Evolutionary conservation across 2,113 vertebrate species (phyloP).

Genomic region (Sprattus sprattus): DNA sequence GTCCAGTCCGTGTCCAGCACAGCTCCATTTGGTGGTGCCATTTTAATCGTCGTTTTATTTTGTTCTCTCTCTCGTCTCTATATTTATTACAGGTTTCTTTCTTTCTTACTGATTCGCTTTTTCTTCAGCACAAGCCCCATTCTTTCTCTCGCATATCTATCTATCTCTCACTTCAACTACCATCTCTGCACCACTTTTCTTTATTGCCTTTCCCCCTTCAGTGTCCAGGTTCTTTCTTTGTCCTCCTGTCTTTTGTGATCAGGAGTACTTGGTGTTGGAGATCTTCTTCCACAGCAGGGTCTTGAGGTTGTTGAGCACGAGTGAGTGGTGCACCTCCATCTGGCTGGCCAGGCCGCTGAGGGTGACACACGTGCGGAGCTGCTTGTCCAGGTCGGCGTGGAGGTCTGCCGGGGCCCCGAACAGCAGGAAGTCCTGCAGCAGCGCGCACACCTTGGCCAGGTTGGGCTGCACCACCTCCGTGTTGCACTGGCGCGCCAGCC

Average conservation of each 20-base stretch:
- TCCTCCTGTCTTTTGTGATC: not conserved
- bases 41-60: not conserved
- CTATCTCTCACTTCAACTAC: not conserved
- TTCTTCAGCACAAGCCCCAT: not conserved
- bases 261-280: conserved; percentile 93
- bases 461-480: conserved; percentile 90
- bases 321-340: conserved; percentile 94
- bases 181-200: not conserved
- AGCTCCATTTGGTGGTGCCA: not conserved
- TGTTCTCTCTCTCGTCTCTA: not conserved
- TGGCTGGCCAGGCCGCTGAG: conserved; percentile 92
- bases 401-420: conserved; percentile 80
- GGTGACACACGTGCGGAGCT: conserved; percentile 90
- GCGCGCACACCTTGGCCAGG: conserved; percentile 87
- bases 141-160: not conserved
- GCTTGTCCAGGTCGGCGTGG: conserved; percentile 82
- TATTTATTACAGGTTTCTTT: not conserved
- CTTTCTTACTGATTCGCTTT: not conserved
- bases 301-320: conserved; percentile 96
- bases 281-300: conserved; percentile 94
- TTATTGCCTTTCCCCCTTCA: not conserved
- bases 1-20: not conserved
- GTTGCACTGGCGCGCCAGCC: conserved; percentile 89
- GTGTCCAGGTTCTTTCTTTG: not conserved
- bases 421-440: conserved; percentile 88